Percentiles rank a stretch among this genome's conserved stretches.
Evolutionary conservation across 2,888 invertebrate genomes (phyloP).

Genomic region (Margaritifera margaritifera): DNA sequence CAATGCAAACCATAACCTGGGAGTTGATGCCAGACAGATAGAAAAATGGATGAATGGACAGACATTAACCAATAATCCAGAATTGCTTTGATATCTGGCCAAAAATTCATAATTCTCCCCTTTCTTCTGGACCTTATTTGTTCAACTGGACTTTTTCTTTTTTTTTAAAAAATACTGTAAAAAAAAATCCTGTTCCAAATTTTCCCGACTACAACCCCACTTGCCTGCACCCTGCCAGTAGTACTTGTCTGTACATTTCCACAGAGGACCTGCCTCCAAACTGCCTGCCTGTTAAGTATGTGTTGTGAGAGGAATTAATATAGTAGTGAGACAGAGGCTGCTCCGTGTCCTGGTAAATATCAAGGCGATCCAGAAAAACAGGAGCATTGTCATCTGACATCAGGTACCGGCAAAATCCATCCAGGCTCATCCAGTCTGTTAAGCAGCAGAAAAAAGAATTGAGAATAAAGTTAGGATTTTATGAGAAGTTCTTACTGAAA

Average conservation of each 20-base stretch:
- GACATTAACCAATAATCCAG: no score
- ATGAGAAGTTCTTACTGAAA: no score
- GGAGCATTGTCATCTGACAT: slow-evolving; percentile 99
- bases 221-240: slow-evolving; percentile 96
- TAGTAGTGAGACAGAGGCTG: slow-evolving; percentile 98
- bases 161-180: no score
- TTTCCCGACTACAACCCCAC: not conserved
- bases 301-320: slow-evolving; percentile 86
- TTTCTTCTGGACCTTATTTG: no score
- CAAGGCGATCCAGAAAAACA: slow-evolving; percentile 97
- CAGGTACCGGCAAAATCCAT: slow-evolving; percentile 96
- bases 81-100: no score
- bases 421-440: slow-evolving; percentile 82
- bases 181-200: no score
- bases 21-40: no score
- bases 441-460: slow-evolving; percentile 4
- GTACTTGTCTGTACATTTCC: slow-evolving; percentile 98
- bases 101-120: no score
- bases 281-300: slow-evolving; percentile 80
- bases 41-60: no score
- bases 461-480: no score
- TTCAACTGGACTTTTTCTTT: no score
- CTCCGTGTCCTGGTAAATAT: slow-evolving; percentile 95
- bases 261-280: slow-evolving; percentile 98
- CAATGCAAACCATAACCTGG: no score